Evolutionary conservation across 2,888 invertebrate genomes (phyloP), one percentile per base, ranked within the genome.

Genomic region (Cheilosia scutellata): DNA sequence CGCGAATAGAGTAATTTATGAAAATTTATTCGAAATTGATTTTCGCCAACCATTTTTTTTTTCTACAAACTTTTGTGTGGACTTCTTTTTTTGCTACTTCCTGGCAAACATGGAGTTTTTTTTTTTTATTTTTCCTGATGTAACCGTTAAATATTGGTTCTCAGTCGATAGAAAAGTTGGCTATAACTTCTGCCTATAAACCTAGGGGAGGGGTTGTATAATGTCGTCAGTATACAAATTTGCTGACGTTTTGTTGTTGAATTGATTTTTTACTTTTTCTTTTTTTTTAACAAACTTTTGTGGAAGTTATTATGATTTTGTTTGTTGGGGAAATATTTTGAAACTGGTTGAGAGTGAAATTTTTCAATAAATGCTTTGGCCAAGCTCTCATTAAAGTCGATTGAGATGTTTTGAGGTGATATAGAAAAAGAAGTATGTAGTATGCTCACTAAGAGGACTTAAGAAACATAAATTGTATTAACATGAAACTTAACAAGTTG

Each of bases 1-100:
- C 84, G 70, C 55, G 82, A 82, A 76, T 80, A 62, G 58, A 71
- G 84, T 86, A 86, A 86, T 86, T 86, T 86, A 86, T 86, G 82
- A 82, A 86, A 86, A 86, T 86, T 86, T 86, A 86, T 86, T 71
- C 84, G 65, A 86, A 82, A 86, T 86, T 86, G 84, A 86, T 86
- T 86, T 47, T 70, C 63, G 37, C 47, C 72, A 40, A 33, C 9
- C 16, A 62, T 42, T 37, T 55, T 47, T 44, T n/a, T 2, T 33
- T 66, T 42, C 33, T 7, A 25, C 2, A 20, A 55, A 40, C 37
- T 53, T 58, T 55, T 72, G 27, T 65, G 27, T 72, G 11, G 49
- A 11, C 13, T 25, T 27, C 11, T 25, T 27, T 63, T 13, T 6
- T 47, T 77, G 44, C 31, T 65, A 49, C 60, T 84, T 84, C 84